Percentiles rank a stretch among this genome's conserved stretches.
Evolutionary conservation across 2,797 vertebrate genomes (phyloP).

Genomic region (Sebastolobus alascanus): DNA sequence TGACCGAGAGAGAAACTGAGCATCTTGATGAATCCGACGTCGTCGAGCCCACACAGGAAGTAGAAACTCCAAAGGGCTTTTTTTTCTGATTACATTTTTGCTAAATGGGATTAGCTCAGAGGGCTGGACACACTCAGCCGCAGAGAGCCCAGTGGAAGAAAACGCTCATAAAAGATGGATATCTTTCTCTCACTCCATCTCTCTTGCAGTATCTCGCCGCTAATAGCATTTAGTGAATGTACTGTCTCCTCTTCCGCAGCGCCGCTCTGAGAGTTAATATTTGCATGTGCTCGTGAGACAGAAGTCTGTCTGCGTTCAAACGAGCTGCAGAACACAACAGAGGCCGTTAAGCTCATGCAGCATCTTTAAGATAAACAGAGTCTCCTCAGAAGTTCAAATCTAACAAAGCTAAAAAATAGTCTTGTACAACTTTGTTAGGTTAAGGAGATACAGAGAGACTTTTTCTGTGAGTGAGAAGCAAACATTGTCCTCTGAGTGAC

Average conservation of each 20-base stretch:
- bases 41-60: conserved; percentile 47
- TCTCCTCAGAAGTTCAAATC: conserved; percentile 1
- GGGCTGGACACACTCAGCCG: conserved; percentile 51
- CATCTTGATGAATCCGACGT: neutral
- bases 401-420: conserved; percentile 12
- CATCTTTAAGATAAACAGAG: conserved; percentile 13
- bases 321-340: neutral
- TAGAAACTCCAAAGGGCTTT: conserved; percentile 48
- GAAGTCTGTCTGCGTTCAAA: conserved; percentile 13
- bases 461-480: conserved; percentile 7
- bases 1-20: conserved; percentile 5
- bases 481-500: conserved; percentile 54
- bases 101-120: conserved; percentile 73
- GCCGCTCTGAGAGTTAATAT: conserved; percentile 27
- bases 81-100: conserved; percentile 67
- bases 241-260: conserved; percentile 13
- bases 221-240: conserved; percentile 66
- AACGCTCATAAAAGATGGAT: conserved; percentile 69
- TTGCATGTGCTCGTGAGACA: conserved; percentile 34
- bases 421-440: conserved; percentile 30
- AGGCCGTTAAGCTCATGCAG: conserved; percentile 17
- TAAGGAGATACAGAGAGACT: conserved; percentile 25
- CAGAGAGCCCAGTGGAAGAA: conserved; percentile 46
- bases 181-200: conserved; percentile 59
- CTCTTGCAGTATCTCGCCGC: conserved; percentile 52